These are phyloP conservation scores for Heterotis niloticus DNA, from an alignment of 2,113 vertebrate genomes.

Conservation along the genomic window DNA sequence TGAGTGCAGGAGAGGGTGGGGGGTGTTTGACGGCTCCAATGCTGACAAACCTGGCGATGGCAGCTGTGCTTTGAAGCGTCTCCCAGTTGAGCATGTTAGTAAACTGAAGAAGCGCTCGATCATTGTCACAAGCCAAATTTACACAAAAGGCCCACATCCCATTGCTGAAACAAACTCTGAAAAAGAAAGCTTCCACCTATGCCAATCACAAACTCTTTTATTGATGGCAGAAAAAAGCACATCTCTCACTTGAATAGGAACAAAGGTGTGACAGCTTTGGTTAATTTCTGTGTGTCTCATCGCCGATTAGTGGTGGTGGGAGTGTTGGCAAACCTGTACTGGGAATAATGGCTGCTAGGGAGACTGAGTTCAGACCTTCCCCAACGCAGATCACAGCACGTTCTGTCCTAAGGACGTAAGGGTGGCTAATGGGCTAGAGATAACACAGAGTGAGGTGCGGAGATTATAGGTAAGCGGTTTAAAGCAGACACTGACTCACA, in stretches of 20 bases:
- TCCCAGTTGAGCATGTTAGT: conserved; percentile 14
- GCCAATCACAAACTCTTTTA: conserved; percentile 14
- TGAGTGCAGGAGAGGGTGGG: not conserved
- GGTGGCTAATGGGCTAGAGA: not conserved
- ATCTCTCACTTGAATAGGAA: not conserved
- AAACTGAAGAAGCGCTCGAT: conserved; percentile 1
- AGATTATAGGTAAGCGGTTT: not conserved
- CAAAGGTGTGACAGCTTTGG: not conserved
- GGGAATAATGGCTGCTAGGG: not conserved
- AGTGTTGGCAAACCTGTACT: not conserved
- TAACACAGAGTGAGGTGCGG: not conserved
- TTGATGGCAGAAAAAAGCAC: conserved; percentile 6
- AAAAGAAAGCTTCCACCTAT: not conserved
- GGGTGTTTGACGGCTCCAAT: not conserved
- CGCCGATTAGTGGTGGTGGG: not conserved
- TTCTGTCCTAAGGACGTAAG: not conserved
- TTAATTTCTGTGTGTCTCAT: not conserved
- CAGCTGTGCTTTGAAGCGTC: conserved; percentile 20
- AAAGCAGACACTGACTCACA: not conserved
- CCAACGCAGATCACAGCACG: not conserved
- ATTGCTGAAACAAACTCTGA: not conserved
- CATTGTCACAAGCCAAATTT: conserved; percentile 23
- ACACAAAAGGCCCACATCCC: conserved; percentile 5
- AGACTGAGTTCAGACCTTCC: conserved; percentile 7
- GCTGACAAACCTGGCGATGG: conserved; percentile 1